Evolutionary conservation across 30 jellyfish, hydroid and myxozoan genomes (phyloP), one percentile per base, ranked within the genome.

Genomic region (Cassiopea xamachana): DNA sequence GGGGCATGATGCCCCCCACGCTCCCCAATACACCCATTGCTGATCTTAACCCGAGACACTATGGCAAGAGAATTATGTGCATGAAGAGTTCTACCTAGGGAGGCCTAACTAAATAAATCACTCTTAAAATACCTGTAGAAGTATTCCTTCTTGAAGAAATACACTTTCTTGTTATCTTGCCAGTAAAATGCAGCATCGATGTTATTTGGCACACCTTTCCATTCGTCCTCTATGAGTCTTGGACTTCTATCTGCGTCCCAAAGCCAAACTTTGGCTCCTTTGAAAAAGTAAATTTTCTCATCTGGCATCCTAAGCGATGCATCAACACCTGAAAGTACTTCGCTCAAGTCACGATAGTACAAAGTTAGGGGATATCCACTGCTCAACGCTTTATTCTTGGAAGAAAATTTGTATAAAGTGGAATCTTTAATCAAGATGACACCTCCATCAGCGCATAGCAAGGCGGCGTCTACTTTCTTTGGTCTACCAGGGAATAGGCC

Each of bases 111-210:
- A n/a, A n/a, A n/a, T n/a, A n/a, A n/a, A n/a, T n/a, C n/a, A n/a
- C n/a, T n/a, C n/a, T n/a, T n/a, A n/a, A n/a, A 45, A 14, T 46
- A 85, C 93, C 93, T 85, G 93, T 51, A 85, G 50, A 85, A 85
- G 58, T 85, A 76, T 43, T 79, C 77, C 6, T 88, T 88, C 79
- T 77, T 87, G 84, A 87, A 79, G 82, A 87, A 87, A 48, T 87
- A 87, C 15, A 67, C 89, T 67, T 77, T 87, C 18, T 69, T 70
- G 48, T 69, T 79, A 77, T 87, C 69, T 68, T 73, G 13, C 93
- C 93, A 85, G 62, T 85, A 85, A 73, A 87, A 87, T 1, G 94
- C 94, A 70, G 78, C 64, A 58, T 87, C 89, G 27, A 87, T 51
- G 43, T 79, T 60, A 48, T 61, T 62, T 2, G 94, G 94, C 44